Base-by-base conservation (phyloP, 1,140 invertebrate genomes). In the Sarcophaga bullata region DNA sequence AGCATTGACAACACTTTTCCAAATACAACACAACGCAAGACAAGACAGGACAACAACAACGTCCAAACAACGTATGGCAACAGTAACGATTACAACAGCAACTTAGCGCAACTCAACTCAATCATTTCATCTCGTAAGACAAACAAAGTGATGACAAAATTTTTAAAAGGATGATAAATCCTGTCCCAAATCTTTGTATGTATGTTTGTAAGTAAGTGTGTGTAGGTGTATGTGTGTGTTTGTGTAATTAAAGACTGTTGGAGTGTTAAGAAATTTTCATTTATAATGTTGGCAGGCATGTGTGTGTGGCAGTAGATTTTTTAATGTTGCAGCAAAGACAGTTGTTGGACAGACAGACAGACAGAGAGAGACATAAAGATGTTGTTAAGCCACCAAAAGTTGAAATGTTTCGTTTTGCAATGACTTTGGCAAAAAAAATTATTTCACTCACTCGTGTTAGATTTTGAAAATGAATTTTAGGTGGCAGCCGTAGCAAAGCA, bases 71-170 rank as follows among this genome's bases (percentile, higher is more conserved):
- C n/a, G n/a, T n/a, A n/a, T n/a, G n/a, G n/a, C n/a, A n/a, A n/a
- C n/a, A n/a, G n/a, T n/a, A n/a, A n/a, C n/a, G n/a, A n/a, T n/a
- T n/a, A n/a, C n/a, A n/a, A n/a, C n/a, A n/a, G n/a, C n/a, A 37
- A 37, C 25, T 37, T 4, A 37, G 4, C 25, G 1, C 25, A 37
- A 37, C 25, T 37, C 25, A 37, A 37, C 25, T 37, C 25, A 37
- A 37, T 37, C 25, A 37, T 37, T 37, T 37, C 25, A 37, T 37
- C 54, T 58, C 62, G 25, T 68, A 68, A 68, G 62, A 68, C 62
- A 68, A 68, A 68, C 62, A 68, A 68, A 68, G 17, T 68, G 62
- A 68, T 68, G 19, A 68, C 62, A 68, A 68, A 68, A 68, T 19
- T 68, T 1, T 68, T 68, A 68, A 68, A 68, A 68, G 62, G 62